Conservation (phyloP, 2,888 invertebrate species). For the Timandra comae region DNA sequence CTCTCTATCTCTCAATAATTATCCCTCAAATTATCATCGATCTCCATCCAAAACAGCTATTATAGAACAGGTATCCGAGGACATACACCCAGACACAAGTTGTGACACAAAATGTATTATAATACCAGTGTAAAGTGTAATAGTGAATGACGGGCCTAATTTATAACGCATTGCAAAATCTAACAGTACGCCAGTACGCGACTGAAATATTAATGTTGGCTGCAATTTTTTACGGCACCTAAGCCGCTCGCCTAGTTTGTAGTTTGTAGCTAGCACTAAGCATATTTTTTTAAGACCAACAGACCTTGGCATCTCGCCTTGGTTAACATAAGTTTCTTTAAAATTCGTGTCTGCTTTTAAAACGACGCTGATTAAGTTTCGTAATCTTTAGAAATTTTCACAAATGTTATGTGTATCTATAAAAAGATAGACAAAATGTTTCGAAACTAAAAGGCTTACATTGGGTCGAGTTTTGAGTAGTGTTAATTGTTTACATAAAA, state of each 20-base stretch:
- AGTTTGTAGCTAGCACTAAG: background rate
- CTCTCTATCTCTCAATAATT: no score
- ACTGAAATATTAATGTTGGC: slow-evolving; percentile 35
- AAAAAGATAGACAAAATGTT: no score
- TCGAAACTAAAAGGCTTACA: no score
- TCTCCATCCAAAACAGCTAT: no score
- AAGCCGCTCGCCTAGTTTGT: slow-evolving; percentile 6
- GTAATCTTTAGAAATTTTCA: slow-evolving; percentile 15
- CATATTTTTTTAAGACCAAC: slow-evolving; percentile 3
- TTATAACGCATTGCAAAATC: slow-evolving; percentile 32
- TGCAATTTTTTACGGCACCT: slow-evolving; percentile 29
- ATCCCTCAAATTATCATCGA: no score
- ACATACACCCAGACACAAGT: no score
- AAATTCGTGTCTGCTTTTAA: slow-evolving; percentile 11
- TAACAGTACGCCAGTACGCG: slow-evolving; percentile 29
- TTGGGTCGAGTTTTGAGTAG: no score
- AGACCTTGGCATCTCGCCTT: slow-evolving; percentile 12
- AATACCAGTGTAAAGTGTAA: slow-evolving; percentile 9
- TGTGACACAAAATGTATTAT: slow-evolving; percentile 2
- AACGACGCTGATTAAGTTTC: slow-evolving; percentile 1
- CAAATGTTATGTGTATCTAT: no score
- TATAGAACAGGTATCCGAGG: no score
- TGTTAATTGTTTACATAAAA: no score
- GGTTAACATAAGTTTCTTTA: slow-evolving; percentile 10
- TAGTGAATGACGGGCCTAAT: slow-evolving; percentile 21